Base-by-base conservation (phyloP, 1,140 invertebrate species). In the Palaemon carinicauda region DNA sequence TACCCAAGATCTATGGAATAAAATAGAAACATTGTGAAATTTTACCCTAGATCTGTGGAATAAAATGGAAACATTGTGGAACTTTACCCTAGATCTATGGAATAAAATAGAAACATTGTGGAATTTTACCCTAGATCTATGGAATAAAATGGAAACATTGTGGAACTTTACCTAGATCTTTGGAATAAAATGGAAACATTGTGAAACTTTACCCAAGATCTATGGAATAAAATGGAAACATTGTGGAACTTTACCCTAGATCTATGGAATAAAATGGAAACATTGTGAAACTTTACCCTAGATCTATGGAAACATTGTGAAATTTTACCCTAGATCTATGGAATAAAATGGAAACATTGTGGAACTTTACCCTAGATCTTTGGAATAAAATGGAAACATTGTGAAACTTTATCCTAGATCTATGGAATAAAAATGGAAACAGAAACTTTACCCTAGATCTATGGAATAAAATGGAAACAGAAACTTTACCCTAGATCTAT, bases 271-370 rank as follows among this genome's bases (percentile, higher is more conserved):
- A n/a, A n/a, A n/a, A 84, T 51, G 88, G 88, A 12, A 73, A 83
- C 52, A 14, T n/a, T 19, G 29, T 89, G 21, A 87, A 60, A 53
- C 33, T 88, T 10, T 41, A 15, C 27, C 54, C 50, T 7, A 52
- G 82, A 41, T 41, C 41, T 41, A 84, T 51, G 88, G 88, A 12
- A 73, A 83, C 52, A 14, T n/a, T 19, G 29, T 89, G 21, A 87
- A 60, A 53, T 21, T 88, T 10, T 41, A 15, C 27, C 54, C 50
- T 7, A 52, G 82, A 41, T 41, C 41, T 41, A 41, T n/a, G n/a
- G n/a, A n/a, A n/a, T n/a, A n/a, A n/a, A n/a, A 84, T 51, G 88
- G 88, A 12, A 73, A 83, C 52, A 14, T n/a, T 19, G 29, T 89
- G 21, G 82, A 60, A 53, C 33, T 88, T 10, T 41, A 15, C 27